These are phyloP conservation scores for Urocitellus parryii DNA, from an alignment of 2,113 vertebrate genomes.

Conservation along the genomic window DNA sequence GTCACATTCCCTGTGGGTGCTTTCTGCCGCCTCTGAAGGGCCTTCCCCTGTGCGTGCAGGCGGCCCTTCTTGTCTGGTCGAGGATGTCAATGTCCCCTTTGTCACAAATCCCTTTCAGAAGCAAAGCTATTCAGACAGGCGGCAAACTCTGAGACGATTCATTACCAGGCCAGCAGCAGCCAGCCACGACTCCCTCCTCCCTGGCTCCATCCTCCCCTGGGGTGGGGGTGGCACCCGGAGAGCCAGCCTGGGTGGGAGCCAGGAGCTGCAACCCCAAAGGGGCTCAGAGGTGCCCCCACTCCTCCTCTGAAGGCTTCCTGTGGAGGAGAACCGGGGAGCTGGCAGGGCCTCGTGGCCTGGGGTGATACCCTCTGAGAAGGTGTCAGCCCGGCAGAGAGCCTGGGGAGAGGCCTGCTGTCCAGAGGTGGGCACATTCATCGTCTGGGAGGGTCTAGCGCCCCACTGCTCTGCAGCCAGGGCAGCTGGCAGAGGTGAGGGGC, in stretches of 20 bases:
- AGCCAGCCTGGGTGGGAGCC: not conserved
- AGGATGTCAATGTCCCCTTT: constrained; percentile 67
- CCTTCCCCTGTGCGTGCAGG: not conserved
- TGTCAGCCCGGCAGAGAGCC: not conserved
- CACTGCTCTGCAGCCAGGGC: not conserved
- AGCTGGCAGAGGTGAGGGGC: not conserved
- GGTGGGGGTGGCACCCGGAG: not conserved
- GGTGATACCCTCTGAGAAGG: not conserved
- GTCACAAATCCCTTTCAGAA: constrained; percentile 68
- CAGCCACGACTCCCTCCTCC: not conserved
- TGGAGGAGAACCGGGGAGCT: not conserved
- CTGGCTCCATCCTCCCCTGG: not conserved
- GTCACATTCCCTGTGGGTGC: rapidly evolving
- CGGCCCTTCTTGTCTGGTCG: not conserved
- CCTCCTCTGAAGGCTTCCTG: not conserved
- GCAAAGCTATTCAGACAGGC: constrained; percentile 23
- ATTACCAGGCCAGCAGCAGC: constrained; percentile 24
- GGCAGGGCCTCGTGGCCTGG: not conserved
- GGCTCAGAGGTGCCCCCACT: not conserved
- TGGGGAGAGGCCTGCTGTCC: not conserved
- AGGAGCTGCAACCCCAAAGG: not conserved
- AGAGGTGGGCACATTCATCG: not conserved
- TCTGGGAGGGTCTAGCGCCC: not conserved
- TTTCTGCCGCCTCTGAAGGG: not conserved
- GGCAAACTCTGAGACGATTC: constrained; percentile 54